phyloP scores from a whole-genome alignment of 2,113 vertebrate species.

The Barnardius zonarius region DNA sequence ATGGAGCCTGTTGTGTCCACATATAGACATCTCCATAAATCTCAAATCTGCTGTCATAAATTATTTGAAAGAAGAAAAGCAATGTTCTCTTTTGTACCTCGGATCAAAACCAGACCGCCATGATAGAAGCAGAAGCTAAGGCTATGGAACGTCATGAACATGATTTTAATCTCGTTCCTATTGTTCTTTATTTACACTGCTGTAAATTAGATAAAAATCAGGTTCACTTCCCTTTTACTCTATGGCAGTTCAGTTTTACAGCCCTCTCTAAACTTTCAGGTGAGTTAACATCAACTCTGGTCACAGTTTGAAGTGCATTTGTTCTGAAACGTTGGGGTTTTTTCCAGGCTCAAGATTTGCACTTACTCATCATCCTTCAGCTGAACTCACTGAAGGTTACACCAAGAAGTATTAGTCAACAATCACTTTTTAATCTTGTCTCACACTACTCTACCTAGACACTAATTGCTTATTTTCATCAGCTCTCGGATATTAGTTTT shows the following conservation, averaged over 20 bases:
- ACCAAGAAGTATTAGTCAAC: neutral
- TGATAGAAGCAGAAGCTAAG: neutral
- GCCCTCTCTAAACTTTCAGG: neutral
- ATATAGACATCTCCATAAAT: neutral
- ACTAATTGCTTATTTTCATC: neutral
- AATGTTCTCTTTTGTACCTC: neutral
- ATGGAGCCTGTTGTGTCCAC: neutral
- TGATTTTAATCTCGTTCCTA: neutral
- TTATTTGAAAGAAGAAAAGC: neutral
- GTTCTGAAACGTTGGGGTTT: accelerated
- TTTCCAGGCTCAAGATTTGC: neutral
- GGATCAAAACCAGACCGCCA: neutral
- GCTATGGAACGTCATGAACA: neutral
- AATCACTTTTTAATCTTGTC: neutral
- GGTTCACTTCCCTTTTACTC: neutral
- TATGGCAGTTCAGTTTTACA: neutral
- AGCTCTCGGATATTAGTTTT: neutral
- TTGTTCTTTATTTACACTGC: neutral
- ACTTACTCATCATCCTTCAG: neutral
- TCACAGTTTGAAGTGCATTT: neutral
- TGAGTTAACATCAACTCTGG: neutral
- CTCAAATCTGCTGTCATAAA: neutral
- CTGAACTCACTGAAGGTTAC: neutral
- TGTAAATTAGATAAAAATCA: neutral
- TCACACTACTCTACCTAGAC: neutral